These are phyloP conservation scores for Percopsis transmontana DNA, from an alignment of 2,113 vertebrate species.

Conservation along the genomic window DNA sequence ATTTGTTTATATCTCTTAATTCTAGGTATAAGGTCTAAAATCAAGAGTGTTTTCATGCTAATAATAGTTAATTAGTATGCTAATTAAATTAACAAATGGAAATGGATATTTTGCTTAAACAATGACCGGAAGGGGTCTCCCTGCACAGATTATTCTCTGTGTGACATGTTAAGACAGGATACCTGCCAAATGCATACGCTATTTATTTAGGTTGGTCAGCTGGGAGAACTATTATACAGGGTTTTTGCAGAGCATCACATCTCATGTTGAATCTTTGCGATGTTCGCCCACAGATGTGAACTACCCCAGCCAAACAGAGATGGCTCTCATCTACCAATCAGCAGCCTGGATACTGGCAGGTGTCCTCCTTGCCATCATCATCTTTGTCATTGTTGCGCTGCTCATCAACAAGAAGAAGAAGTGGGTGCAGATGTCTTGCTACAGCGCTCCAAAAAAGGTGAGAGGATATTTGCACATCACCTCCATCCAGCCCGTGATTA, in stretches of 20 bases:
- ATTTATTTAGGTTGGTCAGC: conserved; percentile 35
- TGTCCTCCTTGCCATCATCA: conserved; percentile 77
- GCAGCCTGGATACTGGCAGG: conserved; percentile 82
- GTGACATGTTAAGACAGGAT: not conserved
- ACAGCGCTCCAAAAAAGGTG: conserved; percentile 83
- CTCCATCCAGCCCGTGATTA: not conserved
- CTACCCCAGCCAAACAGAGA: conserved; percentile 71
- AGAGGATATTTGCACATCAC: conserved; percentile 16
- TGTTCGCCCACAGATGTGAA: conserved; percentile 52
- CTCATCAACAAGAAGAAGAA: conserved; percentile 82
- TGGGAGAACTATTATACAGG: not conserved
- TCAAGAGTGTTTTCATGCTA: too few relatives aligned
- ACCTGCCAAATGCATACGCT: conserved; percentile 16
- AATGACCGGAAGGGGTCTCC: conserved; percentile 1
- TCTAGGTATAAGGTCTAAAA: too few relatives aligned
- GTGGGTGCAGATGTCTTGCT: conserved; percentile 84
- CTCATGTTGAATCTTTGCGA: conserved; percentile 13
- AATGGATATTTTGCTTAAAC: conserved; percentile 5
- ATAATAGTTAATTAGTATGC: too few relatives aligned
- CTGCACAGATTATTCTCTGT: conserved; percentile 13
- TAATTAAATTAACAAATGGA: conserved; percentile 20
- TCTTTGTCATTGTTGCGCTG: conserved; percentile 75
- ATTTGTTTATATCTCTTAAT: too few relatives aligned
- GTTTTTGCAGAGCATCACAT: not conserved
- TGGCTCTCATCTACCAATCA: conserved; percentile 81